Evolutionary conservation across 2,888 invertebrate genomes (phyloP), one percentile per base, ranked within the genome.

Genomic region (Pinctada fucata): DNA sequence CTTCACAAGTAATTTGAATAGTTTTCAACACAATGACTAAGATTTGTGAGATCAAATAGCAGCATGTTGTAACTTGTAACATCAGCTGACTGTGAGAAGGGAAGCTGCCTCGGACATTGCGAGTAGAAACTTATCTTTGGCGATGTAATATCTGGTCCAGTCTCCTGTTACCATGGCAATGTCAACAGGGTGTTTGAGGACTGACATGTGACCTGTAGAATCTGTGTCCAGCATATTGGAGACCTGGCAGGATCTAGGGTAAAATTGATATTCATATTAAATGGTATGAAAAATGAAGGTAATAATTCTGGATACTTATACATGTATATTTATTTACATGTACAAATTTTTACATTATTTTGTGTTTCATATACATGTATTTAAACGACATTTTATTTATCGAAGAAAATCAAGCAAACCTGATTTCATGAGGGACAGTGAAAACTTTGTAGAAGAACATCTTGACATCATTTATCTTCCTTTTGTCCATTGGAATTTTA

Each of bases 401-500:
- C 1, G 31, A 31, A 31, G 31, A 31, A 31, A 31, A 31, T 31
- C 0, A 31, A 52, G 45, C 49, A 47, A 2, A 73, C 73, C n/a
- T 65, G 47, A 49, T 48, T 3, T 65, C 50, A 2, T 5, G 13
- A 3, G 70, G 76, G 65, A 68, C 65, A 5, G 47, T n/a, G 45
- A 76, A 63, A 6, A 71, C 51, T 71, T 76, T 76, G 45, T 76
- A 64, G 47, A 71, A 45, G 47, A 70, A 49, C 71, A 76, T 71
- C 51, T 71, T 70, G 8, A 71, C 65, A 31, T 76, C 76, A 45
- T 76, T 76, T 16, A 76, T 71, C 45, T 68, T 16, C 13, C 71
- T 51, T 16, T n/a, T 71, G 47, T 63, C 76, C 47, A 76, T 48
- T 10, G 76, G 76, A 51, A 76, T 51, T 48, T 71, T 64, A 51